These are phyloP conservation scores for Actinia equina DNA, from an alignment of 64 coral and sea anemone species.

Conservation along the genomic window DNA sequence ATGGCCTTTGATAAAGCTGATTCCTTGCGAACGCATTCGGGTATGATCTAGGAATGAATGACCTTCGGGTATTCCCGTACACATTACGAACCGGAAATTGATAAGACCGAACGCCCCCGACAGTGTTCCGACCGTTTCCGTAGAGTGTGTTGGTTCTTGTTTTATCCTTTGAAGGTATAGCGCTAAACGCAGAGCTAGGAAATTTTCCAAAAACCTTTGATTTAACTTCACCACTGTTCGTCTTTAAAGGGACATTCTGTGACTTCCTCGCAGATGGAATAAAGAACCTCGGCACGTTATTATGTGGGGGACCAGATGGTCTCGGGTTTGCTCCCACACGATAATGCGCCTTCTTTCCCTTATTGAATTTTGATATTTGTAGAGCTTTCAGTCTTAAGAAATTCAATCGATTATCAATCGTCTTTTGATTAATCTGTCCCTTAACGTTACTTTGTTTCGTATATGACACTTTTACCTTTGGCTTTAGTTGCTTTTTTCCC, in stretches of 20 bases:
- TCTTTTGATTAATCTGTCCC: neutral
- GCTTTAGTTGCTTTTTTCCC: neutral
- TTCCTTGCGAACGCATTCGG: neutral
- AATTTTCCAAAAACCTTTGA: neutral
- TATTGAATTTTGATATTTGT: neutral
- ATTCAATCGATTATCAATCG: neutral
- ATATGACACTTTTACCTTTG: neutral
- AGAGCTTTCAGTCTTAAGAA: slow-evolving; percentile 4
- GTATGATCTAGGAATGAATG: neutral
- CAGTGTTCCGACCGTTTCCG: neutral
- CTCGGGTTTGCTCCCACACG: neutral
- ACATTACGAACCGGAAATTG: neutral
- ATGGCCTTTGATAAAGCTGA: neutral
- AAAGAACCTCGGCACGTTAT: neutral
- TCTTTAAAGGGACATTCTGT: neutral
- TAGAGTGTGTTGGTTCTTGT: neutral
- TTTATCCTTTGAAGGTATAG: neutral
- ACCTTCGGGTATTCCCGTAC: neutral
- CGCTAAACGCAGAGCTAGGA: neutral
- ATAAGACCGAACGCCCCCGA: neutral
- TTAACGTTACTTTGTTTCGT: slow-evolving; percentile 10
- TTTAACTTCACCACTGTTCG: neutral
- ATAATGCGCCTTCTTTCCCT: neutral
- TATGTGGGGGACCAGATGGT: neutral
- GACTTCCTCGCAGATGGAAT: neutral